phyloP scores from a whole-genome alignment of 2,113 vertebrate species.

The Cryptotis parvus region DNA sequence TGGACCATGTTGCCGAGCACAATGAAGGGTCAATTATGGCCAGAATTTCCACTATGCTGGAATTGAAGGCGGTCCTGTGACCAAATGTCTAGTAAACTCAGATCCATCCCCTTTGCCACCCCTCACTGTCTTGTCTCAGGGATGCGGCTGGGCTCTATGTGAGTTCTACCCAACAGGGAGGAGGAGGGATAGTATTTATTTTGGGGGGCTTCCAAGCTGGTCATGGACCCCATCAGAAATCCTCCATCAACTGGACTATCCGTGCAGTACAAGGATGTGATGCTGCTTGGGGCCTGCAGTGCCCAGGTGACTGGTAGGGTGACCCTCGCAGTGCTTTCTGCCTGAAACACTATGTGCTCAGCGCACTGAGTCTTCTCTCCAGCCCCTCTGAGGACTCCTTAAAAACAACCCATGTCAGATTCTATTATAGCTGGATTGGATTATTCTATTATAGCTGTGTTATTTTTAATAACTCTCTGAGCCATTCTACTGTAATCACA shows the following conservation, averaged over 20 bases:
- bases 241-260: no score
- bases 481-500: not conserved
- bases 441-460: not conserved
- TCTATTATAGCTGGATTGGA: not conserved
- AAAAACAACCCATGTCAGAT: not conserved
- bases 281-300: no score
- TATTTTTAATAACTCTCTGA: not conserved
- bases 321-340: no score
- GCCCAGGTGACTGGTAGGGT: no score
- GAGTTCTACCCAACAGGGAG: not conserved
- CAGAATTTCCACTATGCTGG: not conserved
- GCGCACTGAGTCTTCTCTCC: no score
- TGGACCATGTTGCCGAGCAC: not conserved
- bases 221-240: no score
- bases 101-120: not conserved
- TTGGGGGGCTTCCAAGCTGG: no score
- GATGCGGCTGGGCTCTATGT: not conserved
- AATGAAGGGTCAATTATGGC: not conserved
- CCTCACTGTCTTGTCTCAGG: not conserved
- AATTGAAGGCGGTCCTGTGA: not conserved
- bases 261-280: no score
- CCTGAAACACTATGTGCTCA: no score
- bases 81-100: not conserved
- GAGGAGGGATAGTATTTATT: not conserved
- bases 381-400: not conserved